Conservation (phyloP, 2,797 vertebrate genomes). For the Morelia viridis region DNA sequence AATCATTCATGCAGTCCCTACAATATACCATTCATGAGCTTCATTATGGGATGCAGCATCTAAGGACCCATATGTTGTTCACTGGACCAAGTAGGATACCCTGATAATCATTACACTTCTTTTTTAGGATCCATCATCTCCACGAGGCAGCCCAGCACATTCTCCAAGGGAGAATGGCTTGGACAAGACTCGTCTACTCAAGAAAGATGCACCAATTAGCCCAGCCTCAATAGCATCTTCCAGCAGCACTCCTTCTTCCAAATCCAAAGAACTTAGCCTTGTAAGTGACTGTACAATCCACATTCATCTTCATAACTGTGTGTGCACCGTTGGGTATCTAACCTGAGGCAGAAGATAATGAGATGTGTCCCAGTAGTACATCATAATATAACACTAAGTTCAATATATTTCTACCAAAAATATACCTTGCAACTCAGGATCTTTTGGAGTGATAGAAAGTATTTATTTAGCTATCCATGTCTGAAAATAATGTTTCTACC, state of each 20-base stretch:
- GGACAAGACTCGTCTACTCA: slow-evolving; percentile 92
- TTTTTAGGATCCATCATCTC: slow-evolving; percentile 92
- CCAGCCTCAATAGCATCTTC: slow-evolving; percentile 96
- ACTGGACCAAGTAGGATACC: background rate
- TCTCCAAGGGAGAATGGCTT: slow-evolving; percentile 97
- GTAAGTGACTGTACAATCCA: slow-evolving; percentile 76
- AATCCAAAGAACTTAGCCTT: slow-evolving; percentile 99
- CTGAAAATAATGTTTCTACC: slow-evolving; percentile 47
- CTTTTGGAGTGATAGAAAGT: slow-evolving; percentile 31
- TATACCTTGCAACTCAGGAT: background rate
- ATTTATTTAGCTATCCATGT: slow-evolving; percentile 47
- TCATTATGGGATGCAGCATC: background rate
- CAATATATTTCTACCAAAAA: slow-evolving; percentile 25
- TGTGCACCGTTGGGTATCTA: slow-evolving; percentile 8
- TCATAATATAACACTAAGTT: slow-evolving; percentile 29
- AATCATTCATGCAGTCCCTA: background rate
- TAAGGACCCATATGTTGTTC: background rate
- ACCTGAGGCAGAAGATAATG: slow-evolving; percentile 5
- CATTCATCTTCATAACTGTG: background rate
- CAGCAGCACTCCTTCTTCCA: slow-evolving; percentile 97
- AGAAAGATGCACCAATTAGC: slow-evolving; percentile 97
- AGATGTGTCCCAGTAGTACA: slow-evolving; percentile 11
- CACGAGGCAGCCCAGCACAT: slow-evolving; percentile 92
- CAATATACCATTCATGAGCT: background rate
- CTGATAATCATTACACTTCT: slow-evolving; percentile 28